Percentiles rank a stretch among this genome's conserved stretches.
These are phyloP conservation scores for Aphidius ervi DNA, from an alignment of 1,140 invertebrate genomes.

Conservation along the genomic window DNA sequence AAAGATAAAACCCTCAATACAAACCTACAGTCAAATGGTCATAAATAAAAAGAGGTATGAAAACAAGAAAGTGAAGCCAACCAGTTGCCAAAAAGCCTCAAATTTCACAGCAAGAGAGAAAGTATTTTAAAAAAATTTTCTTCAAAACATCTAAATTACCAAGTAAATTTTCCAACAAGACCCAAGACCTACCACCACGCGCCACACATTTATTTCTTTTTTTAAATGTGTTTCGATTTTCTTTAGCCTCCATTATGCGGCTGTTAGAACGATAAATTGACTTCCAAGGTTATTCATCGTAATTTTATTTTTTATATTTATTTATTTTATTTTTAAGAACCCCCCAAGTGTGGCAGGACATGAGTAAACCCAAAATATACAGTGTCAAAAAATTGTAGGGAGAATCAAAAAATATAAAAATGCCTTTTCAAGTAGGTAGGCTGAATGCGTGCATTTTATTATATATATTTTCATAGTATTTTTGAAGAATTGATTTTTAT, in stretches of 20 bases:
- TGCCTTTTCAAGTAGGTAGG: slow-evolving; percentile 25
- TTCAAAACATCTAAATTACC: slow-evolving; percentile 30
- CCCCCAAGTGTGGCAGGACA: slow-evolving; percentile 23
- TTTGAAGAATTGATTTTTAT: slow-evolving; percentile 20
- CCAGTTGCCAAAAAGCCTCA: slow-evolving; percentile 7
- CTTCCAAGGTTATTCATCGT: slow-evolving; percentile 23
- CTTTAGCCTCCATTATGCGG: slow-evolving; percentile 28
- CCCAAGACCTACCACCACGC: slow-evolving; percentile 29
- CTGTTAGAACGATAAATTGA: slow-evolving; percentile 36
- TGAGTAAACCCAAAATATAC: slow-evolving; percentile 15
- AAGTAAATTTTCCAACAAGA: slow-evolving; percentile 18
- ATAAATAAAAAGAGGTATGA: slow-evolving; percentile 9
- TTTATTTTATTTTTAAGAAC: slow-evolving; percentile 12
- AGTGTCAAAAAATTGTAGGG: no score
- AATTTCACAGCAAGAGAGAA: neutral
- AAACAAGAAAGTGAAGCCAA: neutral
- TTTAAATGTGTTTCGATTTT: slow-evolving; percentile 4
- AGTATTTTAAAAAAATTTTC: slow-evolving; percentile 14
- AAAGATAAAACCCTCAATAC: neutral
- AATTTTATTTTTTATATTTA: slow-evolving; percentile 24
- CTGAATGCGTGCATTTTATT: neutral
- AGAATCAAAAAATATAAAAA: no score
- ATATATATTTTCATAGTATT: slow-evolving; percentile 8
- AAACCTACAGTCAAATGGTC: neutral
- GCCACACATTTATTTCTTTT: slow-evolving; percentile 4